A percentile compares a stretch with the other conserved stretches of the same genome.
Conservation (phyloP, 1,140 invertebrate species). For the Diorhabda elongata region DNA sequence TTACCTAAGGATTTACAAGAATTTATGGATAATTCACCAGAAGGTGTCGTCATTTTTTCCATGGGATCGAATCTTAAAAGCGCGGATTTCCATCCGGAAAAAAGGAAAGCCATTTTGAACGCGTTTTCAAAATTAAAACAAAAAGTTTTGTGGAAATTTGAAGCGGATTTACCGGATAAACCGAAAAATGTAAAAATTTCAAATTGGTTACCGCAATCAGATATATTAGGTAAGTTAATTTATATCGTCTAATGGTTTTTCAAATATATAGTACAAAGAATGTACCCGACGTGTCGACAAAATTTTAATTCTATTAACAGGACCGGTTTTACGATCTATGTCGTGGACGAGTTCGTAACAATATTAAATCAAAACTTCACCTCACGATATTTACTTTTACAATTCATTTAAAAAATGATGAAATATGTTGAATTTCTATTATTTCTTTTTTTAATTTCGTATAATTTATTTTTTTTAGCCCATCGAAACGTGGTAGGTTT, state of each 20-base stretch:
- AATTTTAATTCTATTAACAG: too few species aligned
- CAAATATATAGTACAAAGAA: too few species aligned
- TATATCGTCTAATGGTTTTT: background rate
- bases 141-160: constrained; percentile 63
- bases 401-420: too few species aligned
- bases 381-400: too few species aligned
- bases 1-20: constrained; percentile 45
- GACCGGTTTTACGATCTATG: too few species aligned
- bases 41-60: constrained; percentile 66
- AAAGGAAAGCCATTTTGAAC: constrained; percentile 49
- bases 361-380: too few species aligned
- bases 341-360: too few species aligned
- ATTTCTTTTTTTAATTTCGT: too few species aligned
- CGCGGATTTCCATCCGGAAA: constrained; percentile 47
- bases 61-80: constrained; percentile 59
- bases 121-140: constrained; percentile 54
- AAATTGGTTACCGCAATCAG: constrained; percentile 59
- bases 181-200: constrained; percentile 50
- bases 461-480: constrained; percentile 24
- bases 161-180: constrained; percentile 48
- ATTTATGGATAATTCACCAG: constrained; percentile 54
- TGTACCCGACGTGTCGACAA: too few species aligned
- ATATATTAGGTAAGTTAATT: constrained; percentile 52
- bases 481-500: constrained; percentile 37
- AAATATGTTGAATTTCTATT: too few species aligned